Base-by-base conservation (phyloP, 2,888 invertebrate genomes). In the Neuroscelio doddi region DNA sequence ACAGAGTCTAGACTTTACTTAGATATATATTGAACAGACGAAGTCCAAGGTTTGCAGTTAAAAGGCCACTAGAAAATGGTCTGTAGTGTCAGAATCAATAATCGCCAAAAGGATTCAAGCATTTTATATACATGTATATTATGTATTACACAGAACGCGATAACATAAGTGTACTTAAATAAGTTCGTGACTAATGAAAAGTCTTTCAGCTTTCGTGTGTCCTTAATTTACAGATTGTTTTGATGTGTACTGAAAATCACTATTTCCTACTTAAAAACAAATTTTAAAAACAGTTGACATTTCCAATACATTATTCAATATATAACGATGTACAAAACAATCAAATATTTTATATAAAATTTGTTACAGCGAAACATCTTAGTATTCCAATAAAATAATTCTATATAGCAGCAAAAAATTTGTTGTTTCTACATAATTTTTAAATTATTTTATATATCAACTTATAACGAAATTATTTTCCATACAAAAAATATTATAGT, bases 41-140 rank as follows among this genome's bases (percentile, higher is more conserved):
- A 62, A 63, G 56, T 62, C 53, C 61, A 57, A 63, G 55, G 62
- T 62, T 55, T 36, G 32, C 45, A 24, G 59, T 51, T 55, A 46
- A 41, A 64, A 64, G 62, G 47, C 50, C 47, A 65, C 59, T 64
- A 51, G 46, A 67, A 62, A 70, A 55, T 50, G 63, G 56, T 53
- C 53, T 50, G 47, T 58, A 14, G 49, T 63, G 70, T 61, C 68
- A 68, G 64, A 68, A 70, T 70, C 68, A 68, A 68, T 70, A 70
- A 55, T 45, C 50, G 42, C 47, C 64, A 42, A 65, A 63, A 58
- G 55, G 24, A 51, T 59, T 26, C 44, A 52, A 47, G 39, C 17
- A 29, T 52, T 47, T 55, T 36, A 34, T 36, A 44, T 34, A 47
- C 32, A 42, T 27, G 27, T 36, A 34, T 26, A 45, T 46, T 41